Conservation (phyloP, 35 echinoderm and acorn worm genomes). For the Ophiothrix spiculata region DNA sequence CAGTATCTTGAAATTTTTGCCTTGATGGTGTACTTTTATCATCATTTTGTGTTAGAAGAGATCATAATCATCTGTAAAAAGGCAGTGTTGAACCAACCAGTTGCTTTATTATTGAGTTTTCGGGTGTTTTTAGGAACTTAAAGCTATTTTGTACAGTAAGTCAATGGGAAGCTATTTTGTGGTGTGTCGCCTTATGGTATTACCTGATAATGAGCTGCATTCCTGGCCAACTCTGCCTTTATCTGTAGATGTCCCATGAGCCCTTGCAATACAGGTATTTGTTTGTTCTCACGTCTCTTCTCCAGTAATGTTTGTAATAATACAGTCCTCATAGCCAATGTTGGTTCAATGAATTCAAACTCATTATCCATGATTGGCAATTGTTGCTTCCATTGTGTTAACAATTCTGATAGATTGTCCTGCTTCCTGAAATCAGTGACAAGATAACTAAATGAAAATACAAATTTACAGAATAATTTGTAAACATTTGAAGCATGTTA, state of each 20-base stretch:
- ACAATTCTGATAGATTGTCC: not conserved
- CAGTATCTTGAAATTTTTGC: too few relatives aligned
- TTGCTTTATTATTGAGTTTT: too few relatives aligned
- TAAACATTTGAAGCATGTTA: not conserved
- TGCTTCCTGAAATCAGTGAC: constrained; percentile 22
- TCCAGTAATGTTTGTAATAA: constrained; percentile 33
- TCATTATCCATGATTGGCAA: constrained; percentile 51
- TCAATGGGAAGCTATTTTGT: too few relatives aligned
- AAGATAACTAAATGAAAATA: too few relatives aligned
- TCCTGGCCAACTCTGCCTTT: constrained; percentile 63
- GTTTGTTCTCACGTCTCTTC: not conserved
- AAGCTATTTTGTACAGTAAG: too few relatives aligned
- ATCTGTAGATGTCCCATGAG: constrained; percentile 53
- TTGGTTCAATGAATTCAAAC: constrained; percentile 87
- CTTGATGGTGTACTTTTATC: too few relatives aligned
- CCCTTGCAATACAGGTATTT: constrained; percentile 23
- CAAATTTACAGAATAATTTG: too few relatives aligned
- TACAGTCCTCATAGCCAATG: constrained; percentile 42
- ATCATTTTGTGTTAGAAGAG: too few relatives aligned
- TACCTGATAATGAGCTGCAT: constrained; percentile 81
- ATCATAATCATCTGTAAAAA: too few relatives aligned
- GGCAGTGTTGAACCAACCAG: too few relatives aligned
- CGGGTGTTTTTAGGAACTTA: too few relatives aligned
- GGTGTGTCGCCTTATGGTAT: too few relatives aligned
- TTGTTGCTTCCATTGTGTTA: constrained; percentile 55